phyloP scores from a whole-genome alignment of 2,797 vertebrate genomes.

The Synanceia verrucosa region DNA sequence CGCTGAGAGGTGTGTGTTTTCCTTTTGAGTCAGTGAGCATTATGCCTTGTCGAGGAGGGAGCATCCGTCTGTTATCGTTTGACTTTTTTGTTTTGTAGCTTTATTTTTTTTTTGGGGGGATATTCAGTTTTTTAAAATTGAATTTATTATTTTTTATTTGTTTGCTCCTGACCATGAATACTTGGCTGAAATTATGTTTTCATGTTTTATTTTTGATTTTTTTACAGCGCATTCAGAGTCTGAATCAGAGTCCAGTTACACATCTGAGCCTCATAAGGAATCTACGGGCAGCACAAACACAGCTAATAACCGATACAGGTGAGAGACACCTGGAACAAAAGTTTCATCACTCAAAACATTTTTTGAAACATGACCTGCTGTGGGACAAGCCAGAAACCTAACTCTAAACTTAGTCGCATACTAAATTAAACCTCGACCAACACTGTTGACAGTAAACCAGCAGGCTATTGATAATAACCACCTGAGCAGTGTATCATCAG shows the following conservation, averaged over 20 bases:
- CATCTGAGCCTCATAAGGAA: constrained; percentile 57
- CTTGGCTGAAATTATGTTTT: not conserved
- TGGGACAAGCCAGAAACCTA: not conserved
- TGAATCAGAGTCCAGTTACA: constrained; percentile 81
- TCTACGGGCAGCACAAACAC: constrained; percentile 39
- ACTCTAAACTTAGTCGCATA: not conserved
- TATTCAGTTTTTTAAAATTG: too few species aligned
- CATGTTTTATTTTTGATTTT: not conserved
- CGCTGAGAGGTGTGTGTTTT: constrained; percentile 61
- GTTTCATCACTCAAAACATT: not conserved
- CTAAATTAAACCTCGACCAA: not conserved
- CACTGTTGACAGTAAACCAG: constrained; percentile 21
- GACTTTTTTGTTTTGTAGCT: too few species aligned
- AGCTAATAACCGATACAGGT: constrained; percentile 63
- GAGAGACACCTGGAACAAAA: constrained; percentile 3
- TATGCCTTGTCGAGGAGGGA: not conserved
- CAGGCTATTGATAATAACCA: not conserved
- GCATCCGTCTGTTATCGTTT: not conserved
- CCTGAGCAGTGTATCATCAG: not conserved
- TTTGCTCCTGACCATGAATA: not conserved
- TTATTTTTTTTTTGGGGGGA: too few species aligned
- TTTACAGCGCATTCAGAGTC: constrained; percentile 67
- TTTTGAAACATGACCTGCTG: not conserved
- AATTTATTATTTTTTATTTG: not conserved
- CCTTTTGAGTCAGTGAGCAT: not conserved